These are phyloP conservation scores for Calameuta filiformis DNA, from an alignment of 2,888 invertebrate genomes.

Conservation along the genomic window DNA sequence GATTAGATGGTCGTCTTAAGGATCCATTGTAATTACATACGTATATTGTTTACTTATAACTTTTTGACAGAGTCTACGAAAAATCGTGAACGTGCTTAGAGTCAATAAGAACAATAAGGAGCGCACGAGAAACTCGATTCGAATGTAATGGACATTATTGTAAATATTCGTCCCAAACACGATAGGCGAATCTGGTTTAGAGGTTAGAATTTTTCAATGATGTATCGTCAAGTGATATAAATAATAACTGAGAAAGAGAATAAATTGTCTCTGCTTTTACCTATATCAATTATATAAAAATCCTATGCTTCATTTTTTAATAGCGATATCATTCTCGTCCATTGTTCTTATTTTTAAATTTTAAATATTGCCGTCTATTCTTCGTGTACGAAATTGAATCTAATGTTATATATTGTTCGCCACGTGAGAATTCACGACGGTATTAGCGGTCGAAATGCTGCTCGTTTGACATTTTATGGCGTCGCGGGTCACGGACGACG, in stretches of 20 bases:
- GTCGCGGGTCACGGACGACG: constrained; percentile 46
- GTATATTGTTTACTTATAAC: neutral
- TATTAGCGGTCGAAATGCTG: constrained; percentile 38
- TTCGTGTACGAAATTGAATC: neutral
- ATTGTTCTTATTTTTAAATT: neutral
- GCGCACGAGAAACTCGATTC: neutral
- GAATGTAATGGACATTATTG: neutral
- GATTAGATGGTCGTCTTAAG: constrained; percentile 38
- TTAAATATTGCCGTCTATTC: neutral
- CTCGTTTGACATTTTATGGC: constrained; percentile 54
- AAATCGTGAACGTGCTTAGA: neutral
- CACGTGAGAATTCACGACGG: neutral
- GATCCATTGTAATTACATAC: neutral
- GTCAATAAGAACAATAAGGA: neutral
- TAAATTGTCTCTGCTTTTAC: neutral
- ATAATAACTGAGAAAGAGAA: neutral
- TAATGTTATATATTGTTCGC: neutral
- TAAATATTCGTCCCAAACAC: neutral
- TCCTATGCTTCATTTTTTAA: neutral
- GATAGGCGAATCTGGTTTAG: neutral
- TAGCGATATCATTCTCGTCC: neutral
- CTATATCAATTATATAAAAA: neutral
- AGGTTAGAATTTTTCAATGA: neutral
- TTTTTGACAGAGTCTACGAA: neutral
- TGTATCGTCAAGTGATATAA: neutral